Conservation (phyloP, 92 coral and sea anemone species). For the Metridium senile region DNA sequence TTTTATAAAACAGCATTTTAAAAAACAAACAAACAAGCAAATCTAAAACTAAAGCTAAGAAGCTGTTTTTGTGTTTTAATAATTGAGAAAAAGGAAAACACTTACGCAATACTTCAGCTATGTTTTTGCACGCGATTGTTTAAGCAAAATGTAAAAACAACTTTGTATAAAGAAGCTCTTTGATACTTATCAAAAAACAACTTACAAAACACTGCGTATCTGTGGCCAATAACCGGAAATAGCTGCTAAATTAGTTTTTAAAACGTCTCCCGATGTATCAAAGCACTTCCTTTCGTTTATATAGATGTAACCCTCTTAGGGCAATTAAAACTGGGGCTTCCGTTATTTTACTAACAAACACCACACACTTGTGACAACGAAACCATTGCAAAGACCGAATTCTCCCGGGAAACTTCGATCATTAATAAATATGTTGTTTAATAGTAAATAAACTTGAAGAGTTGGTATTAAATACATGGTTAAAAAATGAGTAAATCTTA, state of each 20-base stretch:
- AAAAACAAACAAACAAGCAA: background rate
- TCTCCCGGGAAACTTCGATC: slow-evolving; percentile 16
- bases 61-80: too few relatives aligned
- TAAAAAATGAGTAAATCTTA: slow-evolving; percentile 6
- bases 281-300: slow-evolving; percentile 9
- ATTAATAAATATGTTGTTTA: slow-evolving; percentile 19
- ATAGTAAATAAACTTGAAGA: slow-evolving; percentile 1
- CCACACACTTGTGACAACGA: slow-evolving; percentile 17
- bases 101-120: background rate
- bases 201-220: slow-evolving; percentile 12
- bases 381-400: slow-evolving; percentile 14
- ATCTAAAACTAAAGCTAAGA: background rate
- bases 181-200: slow-evolving; percentile 6
- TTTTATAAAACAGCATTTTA: background rate
- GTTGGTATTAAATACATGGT: slow-evolving; percentile 4
- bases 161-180: background rate
- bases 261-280: slow-evolving; percentile 35
- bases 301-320: background rate
- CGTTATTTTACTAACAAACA: slow-evolving; percentile 10
- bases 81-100: background rate
- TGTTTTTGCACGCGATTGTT: slow-evolving; percentile 14
- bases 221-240: slow-evolving; percentile 35
- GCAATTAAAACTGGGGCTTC: slow-evolving; percentile 27
- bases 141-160: background rate
- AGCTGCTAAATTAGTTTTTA: slow-evolving; percentile 33